Evolutionary conservation across 2,113 vertebrate genomes (phyloP), one percentile per base, ranked within the genome.

Genomic region (Mus pahari): DNA sequence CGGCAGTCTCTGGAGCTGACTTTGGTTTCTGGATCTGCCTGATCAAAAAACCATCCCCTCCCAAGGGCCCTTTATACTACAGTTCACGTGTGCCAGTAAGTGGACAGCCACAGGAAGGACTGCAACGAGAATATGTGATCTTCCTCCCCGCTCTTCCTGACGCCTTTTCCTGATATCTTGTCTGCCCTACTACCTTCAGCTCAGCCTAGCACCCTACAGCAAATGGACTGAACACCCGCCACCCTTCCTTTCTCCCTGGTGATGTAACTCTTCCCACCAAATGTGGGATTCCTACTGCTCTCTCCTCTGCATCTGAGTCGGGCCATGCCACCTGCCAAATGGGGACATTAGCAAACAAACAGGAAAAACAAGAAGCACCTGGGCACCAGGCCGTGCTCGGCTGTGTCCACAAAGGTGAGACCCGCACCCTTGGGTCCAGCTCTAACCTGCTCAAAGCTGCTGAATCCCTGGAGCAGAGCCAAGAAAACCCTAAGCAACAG

Each of bases 21-120:
- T 96, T 89, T 39, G 60, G 36, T n/a, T 96, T 91, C 62, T 55
- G 42, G 94, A 11, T 87, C 83, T 74, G 53, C 60, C 42, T 70
- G 39, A 55, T 74, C 24, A 78, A 33, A 58, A 42, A 26, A 4
- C 20, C 39, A 17, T 39, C 13, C 58, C 64, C 16, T 13, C 22
- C 50, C 42, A 26, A 90, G 26, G 55, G 74, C 31, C 33, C 55
- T 79, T 84, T 70, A 62, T 31, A 62, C 36, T 55, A 81, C 17
- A 39, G 0, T 58, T 22, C 62, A 50, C 4, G n/a, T 19, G 13
- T 17, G 50, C 13, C 45, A 74, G 83, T 39, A 53, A 45, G 60
- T n/a, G 10, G 24, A 10, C 10, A 70, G 16, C 6, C 42, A 33
- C 89, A 92, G 31, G 10, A 95, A 90, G 87, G 78, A 55, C 36